Evolutionary conservation across 2,888 invertebrate species (phyloP), one percentile per base, ranked within the genome.

Genomic region (Phortica okadai): DNA sequence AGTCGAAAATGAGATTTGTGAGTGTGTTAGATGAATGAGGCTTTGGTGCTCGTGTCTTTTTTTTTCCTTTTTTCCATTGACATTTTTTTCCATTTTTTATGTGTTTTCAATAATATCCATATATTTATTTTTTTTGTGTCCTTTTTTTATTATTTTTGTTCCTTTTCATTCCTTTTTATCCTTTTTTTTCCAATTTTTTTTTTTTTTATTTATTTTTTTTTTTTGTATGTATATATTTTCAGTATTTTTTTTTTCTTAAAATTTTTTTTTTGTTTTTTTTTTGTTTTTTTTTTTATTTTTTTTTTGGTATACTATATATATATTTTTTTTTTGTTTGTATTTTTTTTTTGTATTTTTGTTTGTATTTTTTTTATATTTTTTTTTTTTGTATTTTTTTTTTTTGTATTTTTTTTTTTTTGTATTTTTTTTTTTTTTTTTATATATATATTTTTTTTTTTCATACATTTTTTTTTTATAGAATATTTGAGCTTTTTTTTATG

Each of bases 271-370:
- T 78, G 78, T 64, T 54, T 44, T 76, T 11, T 75, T 67, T n/a
- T n/a, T 74, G 10, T 45, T 74, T 67, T 74, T 33, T 14, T 54
- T 54, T 66, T 74, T 33, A 41, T 74, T 50, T 50, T 64, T 64
- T 75, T 45, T 41, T 78, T 16, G 7, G 45, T 79, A 77, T 78
- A 77, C 54, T 81, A 78, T 66, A 74, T 82, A 81, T 77, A 82
- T 81, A 33, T 66, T 56, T 74, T 25, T 54, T 56, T 54, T 44
- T 70, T 67, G n/a, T n/a, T n/a, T n/a, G n/a, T n/a, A n/a, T 16
- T 45, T 74, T 67, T 74, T 33, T 14, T 54, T 54, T 66, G 66
- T 33, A 41, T 74, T 50, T 50, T n/a, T n/a, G n/a, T n/a, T n/a
- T n/a, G n/a, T n/a, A 33, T 66, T 56, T 74, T 25, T 54, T 56